Evolutionary conservation across 1,140 invertebrate genomes (phyloP).

Genomic region (Apis florea): DNA sequence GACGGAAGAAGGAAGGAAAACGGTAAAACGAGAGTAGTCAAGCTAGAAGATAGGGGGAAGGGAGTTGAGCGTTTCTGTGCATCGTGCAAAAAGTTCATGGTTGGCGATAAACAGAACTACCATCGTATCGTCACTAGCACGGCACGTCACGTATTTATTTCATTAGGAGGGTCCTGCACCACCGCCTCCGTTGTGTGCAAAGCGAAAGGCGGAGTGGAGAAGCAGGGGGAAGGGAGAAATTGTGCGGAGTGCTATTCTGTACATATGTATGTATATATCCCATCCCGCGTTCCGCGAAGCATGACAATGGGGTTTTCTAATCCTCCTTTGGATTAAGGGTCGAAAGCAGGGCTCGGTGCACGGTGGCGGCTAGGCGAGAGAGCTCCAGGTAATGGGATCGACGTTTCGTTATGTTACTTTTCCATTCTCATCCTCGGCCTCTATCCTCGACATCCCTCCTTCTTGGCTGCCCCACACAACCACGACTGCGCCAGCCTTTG

Average conservation of each 20-base stretch:
- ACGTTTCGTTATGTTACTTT: conserved; percentile 81
- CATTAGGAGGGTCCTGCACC: conserved; percentile 55
- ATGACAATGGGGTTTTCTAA: conserved; percentile 78
- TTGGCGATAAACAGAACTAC: conserved; percentile 61
- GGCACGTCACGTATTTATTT: conserved; percentile 65
- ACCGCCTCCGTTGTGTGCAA: conserved; percentile 36
- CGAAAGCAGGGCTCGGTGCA: conserved; percentile 66
- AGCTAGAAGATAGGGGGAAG: neutral
- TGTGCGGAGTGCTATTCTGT: conserved; percentile 46
- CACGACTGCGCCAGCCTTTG: conserved; percentile 63
- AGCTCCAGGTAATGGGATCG: conserved; percentile 79
- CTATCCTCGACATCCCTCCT: conserved; percentile 56
- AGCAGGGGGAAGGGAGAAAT: conserved; percentile 35
- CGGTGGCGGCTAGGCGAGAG: conserved; percentile 55
- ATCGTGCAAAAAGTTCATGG: conserved; percentile 56
- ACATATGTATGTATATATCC: conserved; percentile 63
- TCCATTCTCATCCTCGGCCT: conserved; percentile 77
- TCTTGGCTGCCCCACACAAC: conserved; percentile 53
- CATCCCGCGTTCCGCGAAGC: conserved; percentile 70
- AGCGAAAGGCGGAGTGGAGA: conserved; percentile 10
- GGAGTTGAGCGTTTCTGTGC: conserved; percentile 34
- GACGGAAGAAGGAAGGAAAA: conserved; percentile 42
- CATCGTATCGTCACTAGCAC: conserved; percentile 42
- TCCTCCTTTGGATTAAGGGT: conserved; percentile 76
- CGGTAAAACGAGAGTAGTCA: conserved; percentile 25